phyloP scores from a whole-genome alignment of 2,113 vertebrate species.

The Nettapus auritus region DNA sequence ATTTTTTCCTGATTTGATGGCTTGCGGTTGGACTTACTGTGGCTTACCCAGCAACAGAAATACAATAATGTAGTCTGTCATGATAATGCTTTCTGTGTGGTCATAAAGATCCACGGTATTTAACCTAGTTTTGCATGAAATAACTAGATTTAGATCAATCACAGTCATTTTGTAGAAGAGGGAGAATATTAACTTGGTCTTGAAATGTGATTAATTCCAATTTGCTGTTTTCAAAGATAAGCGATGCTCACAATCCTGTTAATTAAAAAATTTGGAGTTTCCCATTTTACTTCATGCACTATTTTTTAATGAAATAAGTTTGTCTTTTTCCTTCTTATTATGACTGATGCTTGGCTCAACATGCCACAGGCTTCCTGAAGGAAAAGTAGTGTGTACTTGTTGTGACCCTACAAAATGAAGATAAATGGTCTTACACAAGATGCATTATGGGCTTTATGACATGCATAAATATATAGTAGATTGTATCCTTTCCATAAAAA shows the following conservation, averaged over 20 bases:
- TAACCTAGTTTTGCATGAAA: conserved; percentile 69
- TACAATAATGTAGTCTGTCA: neutral
- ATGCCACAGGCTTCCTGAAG: conserved; percentile 61
- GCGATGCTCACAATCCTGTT: conserved; percentile 35
- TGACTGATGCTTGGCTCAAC: conserved; percentile 34
- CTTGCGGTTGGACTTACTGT: neutral
- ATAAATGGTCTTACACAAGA: conserved; percentile 69
- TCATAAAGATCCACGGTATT: conserved; percentile 57
- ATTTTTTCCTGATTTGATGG: neutral
- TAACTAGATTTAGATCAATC: conserved; percentile 71
- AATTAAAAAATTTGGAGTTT: conserved; percentile 61
- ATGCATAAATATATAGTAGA: conserved; percentile 65
- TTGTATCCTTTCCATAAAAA: conserved; percentile 57
- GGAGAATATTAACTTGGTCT: conserved; percentile 64
- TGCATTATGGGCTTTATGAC: conserved; percentile 72
- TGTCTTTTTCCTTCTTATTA: conserved; percentile 55
- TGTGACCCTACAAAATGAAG: conserved; percentile 75
- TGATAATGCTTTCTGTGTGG: conserved; percentile 65
- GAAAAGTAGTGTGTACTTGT: conserved; percentile 69
- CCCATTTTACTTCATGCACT: conserved; percentile 53
- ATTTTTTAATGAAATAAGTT: conserved; percentile 67
- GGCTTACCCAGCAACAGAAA: conserved; percentile 26
- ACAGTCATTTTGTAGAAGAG: conserved; percentile 46
- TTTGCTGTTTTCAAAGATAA: conserved; percentile 69
- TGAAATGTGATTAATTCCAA: conserved; percentile 70